Percentiles rank a stretch among this genome's conserved stretches.
phyloP scores from a whole-genome alignment of 2,888 invertebrate genomes.

The Eupithecia vulgata region DNA sequence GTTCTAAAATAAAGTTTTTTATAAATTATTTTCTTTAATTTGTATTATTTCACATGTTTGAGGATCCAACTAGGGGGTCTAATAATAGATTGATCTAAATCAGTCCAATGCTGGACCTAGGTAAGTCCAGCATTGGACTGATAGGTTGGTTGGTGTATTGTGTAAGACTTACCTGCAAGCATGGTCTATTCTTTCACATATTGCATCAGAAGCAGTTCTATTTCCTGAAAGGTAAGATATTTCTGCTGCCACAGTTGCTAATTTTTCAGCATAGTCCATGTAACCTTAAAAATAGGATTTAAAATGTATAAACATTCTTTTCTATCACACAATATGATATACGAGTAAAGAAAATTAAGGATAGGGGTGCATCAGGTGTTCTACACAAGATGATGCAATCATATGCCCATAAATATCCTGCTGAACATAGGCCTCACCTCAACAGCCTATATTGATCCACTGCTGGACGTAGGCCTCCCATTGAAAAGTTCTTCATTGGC shows the following conservation, averaged over 20 bases:
- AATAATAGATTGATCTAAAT: not conserved
- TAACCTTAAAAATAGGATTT: constrained; percentile 63
- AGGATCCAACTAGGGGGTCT: not conserved
- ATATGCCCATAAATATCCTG: no score
- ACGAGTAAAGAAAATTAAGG: not conserved
- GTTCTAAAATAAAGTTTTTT: constrained; percentile 63
- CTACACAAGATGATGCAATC: not conserved
- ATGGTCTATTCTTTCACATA: constrained; percentile 81
- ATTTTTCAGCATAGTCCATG: constrained; percentile 83
- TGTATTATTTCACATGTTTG: constrained; percentile 9
- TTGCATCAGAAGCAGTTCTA: constrained; percentile 78
- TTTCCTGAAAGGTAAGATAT: constrained; percentile 82
- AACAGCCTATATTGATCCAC: no score
- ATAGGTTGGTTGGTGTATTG: not conserved
- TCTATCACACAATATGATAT: not conserved
- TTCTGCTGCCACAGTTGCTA: constrained; percentile 81
- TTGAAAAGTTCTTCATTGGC: no score
- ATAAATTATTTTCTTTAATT: constrained; percentile 28
- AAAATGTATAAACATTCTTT: not conserved
- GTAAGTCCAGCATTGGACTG: not conserved
- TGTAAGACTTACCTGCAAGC: constrained; percentile 68
- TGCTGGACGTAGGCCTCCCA: no score
- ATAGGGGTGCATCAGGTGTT: not conserved
- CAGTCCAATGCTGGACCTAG: no score
- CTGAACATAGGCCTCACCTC: no score